These are phyloP conservation scores for Rhadina sibilatrix DNA, from an alignment of 2,113 vertebrate species.

Conservation along the genomic window DNA sequence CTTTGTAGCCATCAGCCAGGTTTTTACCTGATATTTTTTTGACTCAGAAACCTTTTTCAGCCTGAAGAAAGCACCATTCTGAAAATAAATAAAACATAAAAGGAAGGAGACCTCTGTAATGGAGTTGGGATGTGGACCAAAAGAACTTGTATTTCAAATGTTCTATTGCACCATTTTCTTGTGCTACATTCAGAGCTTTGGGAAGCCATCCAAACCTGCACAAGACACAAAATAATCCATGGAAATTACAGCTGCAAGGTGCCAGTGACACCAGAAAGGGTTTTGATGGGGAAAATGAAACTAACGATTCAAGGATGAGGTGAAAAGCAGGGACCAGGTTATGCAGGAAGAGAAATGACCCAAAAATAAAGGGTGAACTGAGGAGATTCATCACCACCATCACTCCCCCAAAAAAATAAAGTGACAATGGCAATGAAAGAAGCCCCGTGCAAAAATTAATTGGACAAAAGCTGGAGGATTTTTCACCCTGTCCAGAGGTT, in stretches of 20 bases:
- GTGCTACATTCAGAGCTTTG: neutral
- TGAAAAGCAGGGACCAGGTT: neutral
- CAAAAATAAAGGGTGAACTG: neutral
- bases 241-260: slow-evolving; percentile 8
- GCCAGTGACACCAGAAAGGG: neutral
- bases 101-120: neutral
- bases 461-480: neutral
- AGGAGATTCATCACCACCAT: neutral
- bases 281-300: neutral
- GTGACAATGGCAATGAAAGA: neutral
- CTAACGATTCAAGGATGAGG: neutral
- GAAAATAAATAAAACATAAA: neutral
- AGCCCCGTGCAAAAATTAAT: neutral
- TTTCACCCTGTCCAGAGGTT: neutral
- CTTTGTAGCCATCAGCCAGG: neutral
- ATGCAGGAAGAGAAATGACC: neutral
- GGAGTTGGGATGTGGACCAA: slow-evolving; percentile 1
- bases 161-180: neutral
- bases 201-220: slow-evolving; percentile 5
- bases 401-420: neutral
- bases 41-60: neutral
- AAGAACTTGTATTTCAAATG: slow-evolving; percentile 6
- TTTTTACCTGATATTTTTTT: neutral
- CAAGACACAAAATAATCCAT: neutral
- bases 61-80: neutral